phyloP scores from a whole-genome alignment of 2,888 invertebrate genomes.

The Temnothorax rugatulus region DNA sequence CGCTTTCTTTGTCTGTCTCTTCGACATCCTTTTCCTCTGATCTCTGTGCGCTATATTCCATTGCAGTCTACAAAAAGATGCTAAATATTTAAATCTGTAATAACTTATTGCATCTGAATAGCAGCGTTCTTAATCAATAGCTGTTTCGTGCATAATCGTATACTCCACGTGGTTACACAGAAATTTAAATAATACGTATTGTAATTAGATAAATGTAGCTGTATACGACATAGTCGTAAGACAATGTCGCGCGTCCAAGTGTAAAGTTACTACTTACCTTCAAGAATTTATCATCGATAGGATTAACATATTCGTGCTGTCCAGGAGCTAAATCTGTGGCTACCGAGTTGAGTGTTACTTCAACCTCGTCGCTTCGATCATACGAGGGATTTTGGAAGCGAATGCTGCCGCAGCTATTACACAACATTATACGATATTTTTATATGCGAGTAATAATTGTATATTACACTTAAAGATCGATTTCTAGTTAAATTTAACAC shows the following conservation, averaged over 20 bases:
- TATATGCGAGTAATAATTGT: not conserved
- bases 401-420: constrained; percentile 75
- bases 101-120: not conserved
- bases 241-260: not conserved
- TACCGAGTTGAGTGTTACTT: constrained; percentile 62
- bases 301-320: constrained; percentile 84
- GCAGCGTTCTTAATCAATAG: constrained; percentile 82
- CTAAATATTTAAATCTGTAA: not conserved
- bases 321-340: constrained; percentile 78
- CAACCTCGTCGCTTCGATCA: constrained; percentile 68
- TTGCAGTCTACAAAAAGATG: not conserved
- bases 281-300: constrained; percentile 59
- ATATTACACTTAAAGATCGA: not conserved
- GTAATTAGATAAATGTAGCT: not conserved
- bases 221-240: not conserved
- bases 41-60: not conserved
- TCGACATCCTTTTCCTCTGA: not conserved
- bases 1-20: not conserved
- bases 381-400: constrained; percentile 84
- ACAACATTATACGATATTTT: not conserved
- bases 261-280: constrained; percentile 38
- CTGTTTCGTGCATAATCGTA: not conserved
- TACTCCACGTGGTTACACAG: not conserved
- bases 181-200: not conserved
- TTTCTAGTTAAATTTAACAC: not conserved